These are phyloP conservation scores for Bucorvus abyssinicus DNA, from an alignment of 2,797 vertebrate species.

Conservation along the genomic window DNA sequence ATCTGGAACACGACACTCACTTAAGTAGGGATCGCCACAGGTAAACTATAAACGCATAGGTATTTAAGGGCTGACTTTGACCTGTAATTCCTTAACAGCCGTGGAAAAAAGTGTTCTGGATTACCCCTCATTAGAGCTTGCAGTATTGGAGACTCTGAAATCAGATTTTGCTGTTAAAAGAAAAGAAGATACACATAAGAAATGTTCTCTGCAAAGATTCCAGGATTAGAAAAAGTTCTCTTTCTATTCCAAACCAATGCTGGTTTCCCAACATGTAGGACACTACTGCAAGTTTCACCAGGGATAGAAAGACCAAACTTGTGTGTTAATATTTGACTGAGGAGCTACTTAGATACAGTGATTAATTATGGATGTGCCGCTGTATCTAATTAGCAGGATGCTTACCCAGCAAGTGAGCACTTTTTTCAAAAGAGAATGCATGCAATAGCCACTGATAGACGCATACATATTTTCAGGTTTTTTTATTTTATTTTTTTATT, in stretches of 20 bases:
- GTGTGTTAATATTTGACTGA: neutral
- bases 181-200: neutral
- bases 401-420: neutral
- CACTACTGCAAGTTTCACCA: neutral
- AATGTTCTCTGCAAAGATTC: neutral
- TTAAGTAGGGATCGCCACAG: neutral
- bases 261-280: neutral
- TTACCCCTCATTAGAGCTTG: neutral
- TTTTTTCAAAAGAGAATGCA: neutral
- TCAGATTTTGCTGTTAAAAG: neutral
- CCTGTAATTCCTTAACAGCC: neutral
- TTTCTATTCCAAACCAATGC: neutral
- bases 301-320: neutral
- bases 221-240: neutral
- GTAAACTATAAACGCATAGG: neutral
- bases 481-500: neutral
- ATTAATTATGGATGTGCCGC: neutral
- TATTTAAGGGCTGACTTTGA: neutral
- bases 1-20: neutral
- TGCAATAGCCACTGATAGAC: neutral
- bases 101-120: neutral
- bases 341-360: neutral
- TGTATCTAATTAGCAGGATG: neutral
- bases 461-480: neutral
- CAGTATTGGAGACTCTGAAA: neutral